Base-by-base conservation (phyloP, 2,797 vertebrate species). In the Pseudotriccus pelzelni region DNA sequence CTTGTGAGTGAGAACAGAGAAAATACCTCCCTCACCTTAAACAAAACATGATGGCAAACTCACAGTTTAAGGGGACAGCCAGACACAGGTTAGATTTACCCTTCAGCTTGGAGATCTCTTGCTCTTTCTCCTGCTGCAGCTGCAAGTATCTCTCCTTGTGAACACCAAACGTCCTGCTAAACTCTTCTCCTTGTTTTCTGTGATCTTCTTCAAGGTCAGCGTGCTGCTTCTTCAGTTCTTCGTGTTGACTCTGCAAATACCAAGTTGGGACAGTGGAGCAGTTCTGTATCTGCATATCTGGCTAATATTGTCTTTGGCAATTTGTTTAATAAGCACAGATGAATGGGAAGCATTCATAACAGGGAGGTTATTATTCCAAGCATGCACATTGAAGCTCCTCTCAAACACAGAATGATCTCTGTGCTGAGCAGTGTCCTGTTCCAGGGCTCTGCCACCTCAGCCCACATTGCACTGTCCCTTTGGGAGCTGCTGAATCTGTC, bases 161-260 rank as follows among this genome's bases (percentile, higher is more conserved):
- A 68, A 99, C 98, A 16, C 97, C 98, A 94, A 99, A 97, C 0
- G 98, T 98, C 62, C 98, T 98, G 46, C 95, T 98, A 80, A 99
- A 99, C 94, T 99, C 99, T 11, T 99, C 98, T 9, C 98, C 98
- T 81, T 99, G 98, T n/a, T 95, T 96, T 23, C 99, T 98, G 95
- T 99, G 99, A 91, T 98, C 98, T 20, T 99, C 98, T 70, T 99
- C 98, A 78, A 99, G 98, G 49, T 98, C 98, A 15, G 98, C 98
- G 55, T 98, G 99, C 97, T 99, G 99, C 75, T 99, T 99, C 98
- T 99, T 99, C 32, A 99, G 96, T 67, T 99, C 99, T 2, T 99
- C 99, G 0, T 99, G 99, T 95, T 99, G 99, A 97, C 98, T 99
- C 99, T 99, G 97, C 78, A 95, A 94, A 95, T 25, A 90, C 16